A percentile compares a stretch with the other conserved stretches of the same genome.
These are phyloP conservation scores for Chloroceryle amazona DNA, from an alignment of 2,797 vertebrate species.

Conservation along the genomic window DNA sequence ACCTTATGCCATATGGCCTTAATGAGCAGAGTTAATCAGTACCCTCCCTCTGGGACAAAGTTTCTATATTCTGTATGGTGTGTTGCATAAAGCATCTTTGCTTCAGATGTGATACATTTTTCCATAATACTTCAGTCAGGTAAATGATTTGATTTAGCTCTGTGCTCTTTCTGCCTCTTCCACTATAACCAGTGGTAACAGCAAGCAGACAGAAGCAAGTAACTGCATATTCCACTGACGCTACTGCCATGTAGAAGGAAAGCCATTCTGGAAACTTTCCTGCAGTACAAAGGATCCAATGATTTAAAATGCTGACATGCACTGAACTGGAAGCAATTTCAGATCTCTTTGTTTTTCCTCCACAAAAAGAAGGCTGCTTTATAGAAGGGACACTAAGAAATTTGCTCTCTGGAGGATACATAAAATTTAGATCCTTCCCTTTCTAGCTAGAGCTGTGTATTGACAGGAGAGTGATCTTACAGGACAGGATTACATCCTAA, in stretches of 20 bases:
- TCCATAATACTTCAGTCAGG: background rate
- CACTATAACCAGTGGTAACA: background rate
- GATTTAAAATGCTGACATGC: background rate
- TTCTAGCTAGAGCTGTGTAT: background rate
- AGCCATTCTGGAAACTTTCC: background rate
- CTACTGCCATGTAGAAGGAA: background rate
- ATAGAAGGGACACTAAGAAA: background rate
- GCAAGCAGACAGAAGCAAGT: background rate
- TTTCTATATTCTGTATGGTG: background rate
- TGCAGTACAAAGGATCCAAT: background rate
- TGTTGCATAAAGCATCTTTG: background rate
- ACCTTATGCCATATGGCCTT: accelerated
- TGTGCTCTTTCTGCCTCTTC: background rate
- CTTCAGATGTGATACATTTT: background rate
- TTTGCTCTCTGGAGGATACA: background rate
- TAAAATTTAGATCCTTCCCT: background rate
- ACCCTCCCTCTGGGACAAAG: background rate
- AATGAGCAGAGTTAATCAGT: background rate
- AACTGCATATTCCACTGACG: accelerated
- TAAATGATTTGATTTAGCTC: background rate
- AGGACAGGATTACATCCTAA: background rate
- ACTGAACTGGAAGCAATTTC: background rate
- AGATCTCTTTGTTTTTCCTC: background rate
- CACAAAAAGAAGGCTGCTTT: background rate
- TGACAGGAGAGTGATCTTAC: background rate